phyloP scores from a whole-genome alignment of 2,113 vertebrate genomes.

The Siphamia tubifer region DNA sequence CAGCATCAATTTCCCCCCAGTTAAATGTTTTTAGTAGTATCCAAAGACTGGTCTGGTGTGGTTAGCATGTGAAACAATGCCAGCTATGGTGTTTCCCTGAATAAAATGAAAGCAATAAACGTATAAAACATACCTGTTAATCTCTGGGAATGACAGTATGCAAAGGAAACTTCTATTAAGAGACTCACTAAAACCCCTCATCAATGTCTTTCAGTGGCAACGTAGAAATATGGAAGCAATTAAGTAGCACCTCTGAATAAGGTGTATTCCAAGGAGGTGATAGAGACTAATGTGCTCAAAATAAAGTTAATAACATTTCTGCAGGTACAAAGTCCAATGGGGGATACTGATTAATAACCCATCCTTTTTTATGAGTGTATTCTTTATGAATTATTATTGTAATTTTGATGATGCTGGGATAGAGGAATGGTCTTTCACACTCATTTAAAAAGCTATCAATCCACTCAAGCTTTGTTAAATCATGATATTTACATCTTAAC shows the following conservation, averaged over 20 bases:
- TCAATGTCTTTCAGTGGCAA: conserved; percentile 51
- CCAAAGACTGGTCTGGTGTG: conserved; percentile 26
- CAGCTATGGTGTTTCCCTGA: conserved; percentile 16
- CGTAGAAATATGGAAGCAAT: conserved; percentile 56
- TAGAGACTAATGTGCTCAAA: conserved; percentile 54
- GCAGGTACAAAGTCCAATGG: conserved; percentile 47
- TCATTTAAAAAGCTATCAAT: not conserved
- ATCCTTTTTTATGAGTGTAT: conserved; percentile 60
- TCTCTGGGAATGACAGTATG: conserved; percentile 34
- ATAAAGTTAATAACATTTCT: conserved; percentile 70
- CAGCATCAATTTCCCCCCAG: conserved; percentile 47
- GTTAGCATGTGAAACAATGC: conserved; percentile 38
- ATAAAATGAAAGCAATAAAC: conserved; percentile 37
- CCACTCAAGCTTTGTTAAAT: too few relatives aligned
- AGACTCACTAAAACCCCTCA: conserved; percentile 44
- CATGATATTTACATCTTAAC: too few relatives aligned
- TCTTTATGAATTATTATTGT: conserved; percentile 65
- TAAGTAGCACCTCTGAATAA: conserved; percentile 38
- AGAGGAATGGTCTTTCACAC: conserved; percentile 1
- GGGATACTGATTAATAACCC: conserved; percentile 62
- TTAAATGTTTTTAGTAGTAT: conserved; percentile 48
- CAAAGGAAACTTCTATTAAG: conserved; percentile 39
- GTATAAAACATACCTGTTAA: conserved; percentile 54
- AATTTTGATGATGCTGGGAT: conserved; percentile 43
- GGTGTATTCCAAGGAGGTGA: conserved; percentile 35